Base-by-base conservation (phyloP, 2,797 vertebrate genomes). In the Vespertilio murinus region DNA sequence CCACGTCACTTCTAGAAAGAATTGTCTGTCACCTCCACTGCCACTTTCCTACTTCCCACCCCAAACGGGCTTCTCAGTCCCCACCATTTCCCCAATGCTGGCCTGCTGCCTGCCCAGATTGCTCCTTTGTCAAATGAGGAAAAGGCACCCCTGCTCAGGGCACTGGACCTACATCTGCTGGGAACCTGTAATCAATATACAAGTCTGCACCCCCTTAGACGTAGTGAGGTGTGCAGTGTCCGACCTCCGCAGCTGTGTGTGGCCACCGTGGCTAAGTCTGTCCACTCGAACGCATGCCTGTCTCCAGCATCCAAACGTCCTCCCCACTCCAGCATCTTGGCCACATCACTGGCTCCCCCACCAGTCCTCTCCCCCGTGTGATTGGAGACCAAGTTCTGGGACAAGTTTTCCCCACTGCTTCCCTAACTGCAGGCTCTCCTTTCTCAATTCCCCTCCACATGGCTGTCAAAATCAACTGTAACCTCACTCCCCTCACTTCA, bases 81-180 rank as follows among this genome's bases (percentile, higher is more conserved):
- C 88, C 35, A 0, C 13, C 20, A 6, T 71, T 56, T 40, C 20
- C 30, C 38, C 25, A 12, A 52, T 2, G 25, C 45, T 13, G 16
- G 25, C 4, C 77, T 30, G 69, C 40, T 4, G 33, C 64, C 9
- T 33, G 5, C 17, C 17, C 52, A 5, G 2, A 28, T 12, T 5
- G 18, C 30, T 74, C 11, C 49, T 82, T 25, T 1, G 38, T 65
- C 22, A 69, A 64, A 85, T 6, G 14, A 74, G 25, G 25, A 70
- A 38, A 40, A 67, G 11, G 6, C 45, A 3, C 5, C 42, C 5
- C 1, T 88, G 78, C 85, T 88, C 56, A 33, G 67, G 75, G 75
- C 92, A 56, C 81, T 82, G 85, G 54, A 61, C 91, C 79, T 93
- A 91, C 95, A 94, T 65, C 96, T 94, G 70, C 96, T 94, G 95